phyloP scores from a whole-genome alignment of 2,797 vertebrate species.

The Adelosebastes latens region DNA sequence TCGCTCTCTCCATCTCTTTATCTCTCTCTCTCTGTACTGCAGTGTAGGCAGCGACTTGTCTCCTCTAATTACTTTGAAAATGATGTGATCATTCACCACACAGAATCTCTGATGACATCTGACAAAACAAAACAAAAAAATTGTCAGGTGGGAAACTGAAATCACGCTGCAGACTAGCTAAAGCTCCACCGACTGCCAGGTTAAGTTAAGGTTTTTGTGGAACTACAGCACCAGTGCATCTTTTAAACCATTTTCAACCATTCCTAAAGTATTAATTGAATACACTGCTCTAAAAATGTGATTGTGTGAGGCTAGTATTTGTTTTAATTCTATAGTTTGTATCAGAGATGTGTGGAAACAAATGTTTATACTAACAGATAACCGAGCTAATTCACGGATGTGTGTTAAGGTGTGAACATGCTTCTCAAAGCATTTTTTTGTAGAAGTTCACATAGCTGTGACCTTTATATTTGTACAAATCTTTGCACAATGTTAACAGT shows the following conservation, averaged over 20 bases:
- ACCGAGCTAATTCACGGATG: neutral
- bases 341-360: neutral
- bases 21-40: slow-evolving; percentile 50
- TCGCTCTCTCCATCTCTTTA: slow-evolving; percentile 34
- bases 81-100: slow-evolving; percentile 68
- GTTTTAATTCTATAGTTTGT: neutral
- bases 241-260: neutral
- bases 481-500: neutral
- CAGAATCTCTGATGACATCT: slow-evolving; percentile 66
- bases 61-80: slow-evolving; percentile 70
- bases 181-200: slow-evolving; percentile 5
- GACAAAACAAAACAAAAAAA: slow-evolving; percentile 63
- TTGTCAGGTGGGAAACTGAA: slow-evolving; percentile 49
- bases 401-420: neutral
- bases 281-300: no score
- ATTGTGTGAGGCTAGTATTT: neutral
- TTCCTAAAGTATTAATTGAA: no score
- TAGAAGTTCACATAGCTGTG: neutral
- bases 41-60: slow-evolving; percentile 71
- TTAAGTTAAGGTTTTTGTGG: neutral
- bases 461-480: neutral
- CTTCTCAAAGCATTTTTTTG: neutral
- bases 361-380: neutral
- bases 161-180: slow-evolving; percentile 19
- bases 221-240: neutral